phyloP scores from a whole-genome alignment of 2,113 vertebrate genomes.

The Butorides virescens region DNA sequence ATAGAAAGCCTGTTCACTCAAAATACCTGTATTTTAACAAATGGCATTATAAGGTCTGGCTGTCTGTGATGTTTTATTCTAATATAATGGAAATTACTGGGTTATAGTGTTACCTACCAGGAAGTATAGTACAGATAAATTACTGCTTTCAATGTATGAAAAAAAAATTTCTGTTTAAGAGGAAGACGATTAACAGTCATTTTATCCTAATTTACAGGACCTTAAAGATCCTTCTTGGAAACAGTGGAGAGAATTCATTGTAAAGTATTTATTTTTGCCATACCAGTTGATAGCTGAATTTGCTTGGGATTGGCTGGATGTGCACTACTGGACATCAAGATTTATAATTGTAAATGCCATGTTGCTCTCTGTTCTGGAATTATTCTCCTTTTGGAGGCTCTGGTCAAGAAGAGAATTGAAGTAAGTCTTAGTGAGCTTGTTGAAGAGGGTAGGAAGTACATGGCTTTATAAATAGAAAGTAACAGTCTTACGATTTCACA shows the following conservation, averaged over 20 bases:
- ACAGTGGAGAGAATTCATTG: constrained; percentile 90
- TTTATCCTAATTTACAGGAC: constrained; percentile 43
- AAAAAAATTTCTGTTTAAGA: not conserved
- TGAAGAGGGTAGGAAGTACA: not conserved
- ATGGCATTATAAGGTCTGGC: not conserved
- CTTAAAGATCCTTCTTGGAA: constrained; percentile 82
- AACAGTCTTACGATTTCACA: not conserved
- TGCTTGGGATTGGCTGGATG: constrained; percentile 92
- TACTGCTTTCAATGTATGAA: not conserved
- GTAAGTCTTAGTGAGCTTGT: constrained; percentile 68
- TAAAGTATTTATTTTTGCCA: constrained; percentile 88
- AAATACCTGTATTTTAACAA: not conserved
- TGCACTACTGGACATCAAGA: constrained; percentile 94
- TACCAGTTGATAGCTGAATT: constrained; percentile 95
- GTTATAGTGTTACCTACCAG: not conserved
- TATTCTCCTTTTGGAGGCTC: constrained; percentile 85
- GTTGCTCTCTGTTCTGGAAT: constrained; percentile 88
- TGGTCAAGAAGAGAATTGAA: constrained; percentile 84
- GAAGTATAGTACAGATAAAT: not conserved
- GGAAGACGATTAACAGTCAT: not conserved
- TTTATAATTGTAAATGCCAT: constrained; percentile 91
- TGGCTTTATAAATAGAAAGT: not conserved
- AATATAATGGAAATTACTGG: not conserved
- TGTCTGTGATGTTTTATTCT: not conserved
- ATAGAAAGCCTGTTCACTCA: not conserved